phyloP scores from a whole-genome alignment of 2,797 vertebrate species.

The Pangasius djambal region DNA sequence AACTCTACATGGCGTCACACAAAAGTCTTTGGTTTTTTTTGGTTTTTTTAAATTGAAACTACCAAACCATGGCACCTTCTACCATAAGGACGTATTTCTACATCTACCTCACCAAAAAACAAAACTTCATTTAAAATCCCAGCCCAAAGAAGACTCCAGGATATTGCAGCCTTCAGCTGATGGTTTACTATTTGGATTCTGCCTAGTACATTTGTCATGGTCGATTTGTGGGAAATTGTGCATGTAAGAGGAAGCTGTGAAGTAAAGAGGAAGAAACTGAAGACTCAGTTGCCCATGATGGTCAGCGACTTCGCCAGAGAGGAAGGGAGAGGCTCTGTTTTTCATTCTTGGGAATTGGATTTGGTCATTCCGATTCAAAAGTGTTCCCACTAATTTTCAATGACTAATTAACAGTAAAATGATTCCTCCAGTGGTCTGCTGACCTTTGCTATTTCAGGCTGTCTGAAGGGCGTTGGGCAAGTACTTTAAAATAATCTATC shows the following conservation, averaged over 20 bases:
- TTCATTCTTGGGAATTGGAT: neutral
- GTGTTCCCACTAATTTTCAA: conserved; percentile 24
- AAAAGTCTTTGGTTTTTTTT: neutral
- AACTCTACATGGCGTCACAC: neutral
- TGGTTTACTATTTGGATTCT: conserved; percentile 37
- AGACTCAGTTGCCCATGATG: conserved; percentile 31
- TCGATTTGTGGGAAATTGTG: conserved; percentile 32
- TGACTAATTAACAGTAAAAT: conserved; percentile 34
- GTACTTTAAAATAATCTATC: conserved; percentile 26
- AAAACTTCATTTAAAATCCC: conserved; percentile 17
- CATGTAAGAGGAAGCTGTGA: conserved; percentile 42
- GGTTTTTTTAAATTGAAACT: neutral
- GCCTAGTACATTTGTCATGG: conserved; percentile 36
- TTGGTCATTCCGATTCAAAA: neutral
- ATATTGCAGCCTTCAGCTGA: conserved; percentile 27
- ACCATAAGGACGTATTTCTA: neutral
- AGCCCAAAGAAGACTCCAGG: neutral
- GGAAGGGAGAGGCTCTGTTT: conserved; percentile 11
- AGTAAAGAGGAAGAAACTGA: conserved; percentile 34
- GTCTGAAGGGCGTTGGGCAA: neutral
- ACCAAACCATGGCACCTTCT: neutral
- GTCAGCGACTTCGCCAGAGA: conserved; percentile 24
- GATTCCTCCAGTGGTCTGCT: conserved; percentile 49
- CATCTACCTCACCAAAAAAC: neutral
- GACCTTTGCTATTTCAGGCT: conserved; percentile 11